Percentiles rank a stretch among this genome's conserved stretches.
Conservation (phyloP, 2,888 invertebrate species). For the Thysanoteuthis rhombus region DNA sequence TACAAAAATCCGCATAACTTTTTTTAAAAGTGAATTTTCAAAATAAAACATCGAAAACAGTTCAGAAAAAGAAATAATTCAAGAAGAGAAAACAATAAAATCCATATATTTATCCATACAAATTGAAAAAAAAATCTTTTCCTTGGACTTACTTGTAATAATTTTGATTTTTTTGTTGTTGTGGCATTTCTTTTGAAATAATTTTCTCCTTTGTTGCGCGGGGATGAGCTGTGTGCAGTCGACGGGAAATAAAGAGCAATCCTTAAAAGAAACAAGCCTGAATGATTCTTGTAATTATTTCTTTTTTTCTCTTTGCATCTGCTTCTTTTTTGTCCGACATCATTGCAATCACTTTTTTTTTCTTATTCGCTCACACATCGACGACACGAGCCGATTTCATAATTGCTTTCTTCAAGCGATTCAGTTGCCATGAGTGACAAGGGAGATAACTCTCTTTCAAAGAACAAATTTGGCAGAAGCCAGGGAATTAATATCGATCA, state of each 20-base stretch:
- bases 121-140: too few species aligned
- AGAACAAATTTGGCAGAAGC: too few species aligned
- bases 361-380: not conserved
- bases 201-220: not conserved
- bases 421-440: not conserved
- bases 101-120: too few species aligned
- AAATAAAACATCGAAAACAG: too few species aligned
- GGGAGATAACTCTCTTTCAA: not conserved
- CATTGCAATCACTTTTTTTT: not conserved
- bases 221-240: not conserved
- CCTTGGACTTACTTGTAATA: not conserved
- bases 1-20: too few species aligned
- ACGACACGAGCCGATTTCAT: not conserved
- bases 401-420: not conserved
- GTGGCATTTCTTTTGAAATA: too few species aligned
- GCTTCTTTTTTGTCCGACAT: not conserved
- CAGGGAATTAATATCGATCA: too few species aligned
- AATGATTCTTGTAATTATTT: not conserved
- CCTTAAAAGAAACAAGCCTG: not conserved
- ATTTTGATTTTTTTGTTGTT: not conserved
- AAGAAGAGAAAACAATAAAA: too few species aligned
- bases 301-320: not conserved
- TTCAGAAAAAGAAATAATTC: too few species aligned
- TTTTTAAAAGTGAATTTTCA: too few species aligned
- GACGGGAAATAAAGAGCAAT: not conserved